phyloP scores from a whole-genome alignment of 2,888 invertebrate genomes.

The Polia nebulosa region DNA sequence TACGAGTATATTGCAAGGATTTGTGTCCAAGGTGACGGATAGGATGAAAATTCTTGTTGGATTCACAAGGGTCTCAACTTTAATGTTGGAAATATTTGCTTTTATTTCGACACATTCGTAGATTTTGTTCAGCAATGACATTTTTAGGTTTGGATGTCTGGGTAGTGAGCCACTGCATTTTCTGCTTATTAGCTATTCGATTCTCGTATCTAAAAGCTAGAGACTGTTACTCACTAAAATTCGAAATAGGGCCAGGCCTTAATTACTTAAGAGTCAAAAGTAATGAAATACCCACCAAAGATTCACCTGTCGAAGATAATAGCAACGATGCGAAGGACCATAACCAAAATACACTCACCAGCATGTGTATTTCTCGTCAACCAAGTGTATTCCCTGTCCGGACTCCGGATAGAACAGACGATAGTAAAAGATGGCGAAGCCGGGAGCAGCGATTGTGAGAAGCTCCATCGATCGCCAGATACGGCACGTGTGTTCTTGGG shows the following conservation, averaged over 20 bases:
- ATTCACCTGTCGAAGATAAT: too few species aligned
- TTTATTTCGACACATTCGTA: neutral
- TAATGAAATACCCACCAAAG: too few species aligned
- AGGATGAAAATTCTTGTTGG: constrained; percentile 71
- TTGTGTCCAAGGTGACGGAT: constrained; percentile 73
- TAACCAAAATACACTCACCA: neutral
- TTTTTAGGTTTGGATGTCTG: neutral
- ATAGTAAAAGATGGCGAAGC: constrained; percentile 59
- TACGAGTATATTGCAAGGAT: constrained; percentile 78
- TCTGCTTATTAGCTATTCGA: neutral
- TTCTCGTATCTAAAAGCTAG: neutral
- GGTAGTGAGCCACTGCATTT: neutral
- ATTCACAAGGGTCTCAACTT: constrained; percentile 19
- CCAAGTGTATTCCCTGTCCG: constrained; percentile 29
- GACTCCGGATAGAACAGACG: constrained; percentile 16
- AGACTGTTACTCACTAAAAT: neutral
- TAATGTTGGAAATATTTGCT: neutral
- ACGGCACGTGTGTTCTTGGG: constrained; percentile 59
- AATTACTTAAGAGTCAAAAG: too few species aligned
- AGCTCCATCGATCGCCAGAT: constrained; percentile 66
- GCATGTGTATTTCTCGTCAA: constrained; percentile 11
- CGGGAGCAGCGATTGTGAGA: constrained; percentile 40
- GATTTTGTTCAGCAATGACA: neutral
- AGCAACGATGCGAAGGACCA: neutral
- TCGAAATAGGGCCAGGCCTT: neutral